Evolutionary conservation across 2,888 invertebrate species (phyloP), one percentile per base, ranked within the genome.

Genomic region (Resseliella maxima): DNA sequence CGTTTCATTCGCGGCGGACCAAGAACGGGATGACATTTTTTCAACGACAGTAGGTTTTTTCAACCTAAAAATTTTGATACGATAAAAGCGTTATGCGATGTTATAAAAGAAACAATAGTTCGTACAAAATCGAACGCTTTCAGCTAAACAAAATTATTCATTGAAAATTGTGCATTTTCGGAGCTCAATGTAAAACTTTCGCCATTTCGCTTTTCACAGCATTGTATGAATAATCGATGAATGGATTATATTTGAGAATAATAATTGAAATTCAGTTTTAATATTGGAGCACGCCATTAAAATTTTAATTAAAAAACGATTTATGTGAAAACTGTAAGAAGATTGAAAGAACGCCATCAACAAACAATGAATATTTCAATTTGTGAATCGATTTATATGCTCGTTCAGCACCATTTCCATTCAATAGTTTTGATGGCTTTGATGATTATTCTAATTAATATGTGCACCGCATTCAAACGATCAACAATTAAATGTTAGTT

Each of bases 231-330:
- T 59, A 2, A 59, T 59, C 59, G 59, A 59, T 50, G 50, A 21
- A 21, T 21, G n/a, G n/a, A n/a, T n/a, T n/a, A n/a, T 50, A 50
- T 59, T 24, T 59, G 59, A 59, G 59, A 59, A 59, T 59, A 35
- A 15, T 12, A 15, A 72, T 59, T 72, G 72, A 72, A 72, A 72
- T 72, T 31, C 72, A 72, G 15, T 72, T 31, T 15, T 72, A 31
- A 27, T n/a, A 72, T 72, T 31, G 31, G 15, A 27, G 31, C 24
- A 59, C 15, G 31, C 72, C 72, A 72, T 72, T 72, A 31, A 72
- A 72, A 72, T 72, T 72, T 72, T 72, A 72, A 31, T 72, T 72
- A 72, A 72, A 72, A 50, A 72, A n/a, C 72, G 72, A 72, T 35
- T 15, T 59, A 24, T 59, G 59, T 18, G 59, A 24, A 59, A 12